Evolutionary conservation across 2,888 invertebrate species (phyloP), one percentile per base, ranked within the genome.

Genomic region (Parnassius mnemosyne): DNA sequence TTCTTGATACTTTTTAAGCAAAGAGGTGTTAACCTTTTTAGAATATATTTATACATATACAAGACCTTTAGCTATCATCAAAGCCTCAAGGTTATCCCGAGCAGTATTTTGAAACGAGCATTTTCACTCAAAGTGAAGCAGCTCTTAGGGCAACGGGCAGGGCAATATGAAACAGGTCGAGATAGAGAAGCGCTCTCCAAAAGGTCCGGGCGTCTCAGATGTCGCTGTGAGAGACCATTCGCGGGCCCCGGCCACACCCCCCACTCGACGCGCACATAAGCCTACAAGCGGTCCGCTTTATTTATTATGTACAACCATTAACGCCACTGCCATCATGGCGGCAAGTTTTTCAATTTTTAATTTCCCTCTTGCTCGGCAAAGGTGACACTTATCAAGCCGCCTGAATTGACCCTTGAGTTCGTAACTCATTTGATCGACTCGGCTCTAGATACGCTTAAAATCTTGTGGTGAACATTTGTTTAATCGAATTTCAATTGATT

Each of bases 221-320:
- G 89, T 89, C 90, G 86, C 84, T 73, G 77, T 76, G 80, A 85
- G 89, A 87, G 89, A 89, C 89, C 85, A 89, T 90, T 90, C 90
- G 90, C 84, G 85, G 81, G 80, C 72, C 82, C 79, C 80, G 84
- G 85, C 91, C 91, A 89, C 91, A 83, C 90, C 91, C 88, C 86
- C 90, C 87, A 88, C 90, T 90, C 84, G 81, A 87, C 84, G 78
- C 80, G 83, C 89, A 91, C 85, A 90, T 91, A 90, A 88, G 89
- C 89, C 83, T 81, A 85, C 85, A 74, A 82, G 80, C 85, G 82
- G 80, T 82, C 83, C 85, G 87, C 88, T 88, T 89, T 91, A 90
- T 89, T 89, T 89, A 90, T 90, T 90, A 91, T 91, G 89, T 90
- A 90, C 89, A 86, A 85, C 88, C 85, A 89, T 91, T 90, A 89